These are phyloP conservation scores for Caenorhabditis plicata DNA, from an alignment of 2,888 invertebrate genomes.

Conservation along the genomic window DNA sequence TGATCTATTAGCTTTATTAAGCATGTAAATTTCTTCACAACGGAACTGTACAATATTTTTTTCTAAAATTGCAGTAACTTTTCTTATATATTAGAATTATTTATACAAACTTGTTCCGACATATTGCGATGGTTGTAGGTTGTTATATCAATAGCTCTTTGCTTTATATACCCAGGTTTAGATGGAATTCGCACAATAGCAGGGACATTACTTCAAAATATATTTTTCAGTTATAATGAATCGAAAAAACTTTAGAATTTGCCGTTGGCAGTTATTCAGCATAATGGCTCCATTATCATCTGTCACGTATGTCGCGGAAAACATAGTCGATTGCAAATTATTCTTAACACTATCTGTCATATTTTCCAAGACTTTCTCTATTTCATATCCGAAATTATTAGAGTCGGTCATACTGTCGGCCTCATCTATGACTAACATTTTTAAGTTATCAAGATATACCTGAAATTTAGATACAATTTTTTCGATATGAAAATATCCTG, in stretches of 20 bases:
- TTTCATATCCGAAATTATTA: slow-evolving; percentile 19
- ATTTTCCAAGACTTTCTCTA: slow-evolving; percentile 9
- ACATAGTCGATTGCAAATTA: slow-evolving; percentile 8
- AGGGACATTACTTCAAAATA: no score
- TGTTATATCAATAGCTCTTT: slow-evolving; percentile 12
- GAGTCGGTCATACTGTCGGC: slow-evolving; percentile 36
- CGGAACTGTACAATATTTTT: no score
- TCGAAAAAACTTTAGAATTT: slow-evolving; percentile 1
- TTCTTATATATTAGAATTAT: no score
- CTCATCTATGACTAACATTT: slow-evolving; percentile 33
- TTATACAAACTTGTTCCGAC: no score
- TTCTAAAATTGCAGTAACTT: no score
- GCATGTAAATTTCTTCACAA: no score
- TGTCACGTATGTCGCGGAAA: slow-evolving; percentile 14
- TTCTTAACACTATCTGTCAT: slow-evolving; percentile 1
- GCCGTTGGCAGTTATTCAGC: background rate
- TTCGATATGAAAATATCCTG: no score
- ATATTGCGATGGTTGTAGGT: no score
- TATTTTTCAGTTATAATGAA: background rate
- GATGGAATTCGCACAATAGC: no score
- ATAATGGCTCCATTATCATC: background rate
- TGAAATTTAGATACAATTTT: no score
- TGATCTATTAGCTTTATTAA: no score
- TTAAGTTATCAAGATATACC: slow-evolving; percentile 16
- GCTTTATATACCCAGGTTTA: slow-evolving; percentile 15